phyloP scores from a whole-genome alignment of 2,888 invertebrate genomes.

The Laspeyria flexula region DNA sequence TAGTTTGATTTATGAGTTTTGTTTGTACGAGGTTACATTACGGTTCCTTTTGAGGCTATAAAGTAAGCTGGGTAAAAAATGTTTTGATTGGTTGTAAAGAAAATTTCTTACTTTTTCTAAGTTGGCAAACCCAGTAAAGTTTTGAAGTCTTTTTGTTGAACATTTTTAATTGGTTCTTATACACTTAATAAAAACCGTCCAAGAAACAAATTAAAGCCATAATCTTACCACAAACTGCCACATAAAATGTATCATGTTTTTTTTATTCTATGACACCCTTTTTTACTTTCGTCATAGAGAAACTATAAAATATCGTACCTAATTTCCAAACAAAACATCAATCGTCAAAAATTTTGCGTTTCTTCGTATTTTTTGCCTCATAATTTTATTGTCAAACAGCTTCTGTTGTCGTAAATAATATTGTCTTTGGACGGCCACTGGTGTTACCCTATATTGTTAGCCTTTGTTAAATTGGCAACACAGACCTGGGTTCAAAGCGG shows the following conservation, averaged over 20 bases:
- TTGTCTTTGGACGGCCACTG: constrained; percentile 72
- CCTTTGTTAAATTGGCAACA: constrained; percentile 67
- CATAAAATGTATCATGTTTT: no score
- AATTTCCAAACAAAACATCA: constrained; percentile 30
- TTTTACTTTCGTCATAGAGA: constrained; percentile 26
- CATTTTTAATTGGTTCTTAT: no score
- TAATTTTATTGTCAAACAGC: constrained; percentile 65
- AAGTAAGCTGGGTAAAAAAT: constrained; percentile 6
- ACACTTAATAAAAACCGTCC: no score
- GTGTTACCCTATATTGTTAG: constrained; percentile 75
- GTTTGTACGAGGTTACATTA: background rate
- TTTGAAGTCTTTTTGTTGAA: no score
- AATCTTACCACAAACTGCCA: no score
- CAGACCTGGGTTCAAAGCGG: constrained; percentile 23
- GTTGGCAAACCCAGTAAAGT: no score
- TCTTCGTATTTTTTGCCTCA: constrained; percentile 53
- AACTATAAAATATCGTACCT: constrained; percentile 27
- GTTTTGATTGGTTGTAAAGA: constrained; percentile 2
- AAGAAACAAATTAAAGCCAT: no score
- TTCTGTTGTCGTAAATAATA: constrained; percentile 77
- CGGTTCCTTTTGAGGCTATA: constrained; percentile 5
- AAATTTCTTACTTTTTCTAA: background rate
- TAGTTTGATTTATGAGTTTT: constrained; percentile 37
- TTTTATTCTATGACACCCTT: constrained; percentile 41
- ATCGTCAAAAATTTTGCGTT: constrained; percentile 41